phyloP scores from a whole-genome alignment of 1,140 invertebrate species.

The Radopholus similis region DNA sequence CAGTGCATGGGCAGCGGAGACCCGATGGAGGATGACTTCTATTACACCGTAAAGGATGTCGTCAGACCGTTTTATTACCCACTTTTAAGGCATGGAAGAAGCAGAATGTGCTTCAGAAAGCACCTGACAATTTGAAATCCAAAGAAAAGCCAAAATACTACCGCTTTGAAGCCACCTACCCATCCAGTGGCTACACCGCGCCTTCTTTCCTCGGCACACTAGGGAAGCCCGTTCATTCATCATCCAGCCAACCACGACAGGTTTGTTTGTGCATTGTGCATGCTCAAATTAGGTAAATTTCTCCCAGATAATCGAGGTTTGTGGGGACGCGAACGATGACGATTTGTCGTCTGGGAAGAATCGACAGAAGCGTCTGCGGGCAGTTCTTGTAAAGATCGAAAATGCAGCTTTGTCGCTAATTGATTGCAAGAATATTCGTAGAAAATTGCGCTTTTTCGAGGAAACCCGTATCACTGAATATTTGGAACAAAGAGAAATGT shows the following conservation, averaged over 20 bases:
- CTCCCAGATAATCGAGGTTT: constrained; percentile 32
- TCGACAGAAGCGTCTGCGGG: constrained; percentile 37
- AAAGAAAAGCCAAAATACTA: constrained; percentile 44
- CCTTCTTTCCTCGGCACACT: constrained; percentile 47
- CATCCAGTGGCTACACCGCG: constrained; percentile 27
- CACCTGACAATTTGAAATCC: constrained; percentile 34
- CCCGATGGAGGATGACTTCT: constrained; percentile 55
- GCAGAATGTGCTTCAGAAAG: constrained; percentile 35
- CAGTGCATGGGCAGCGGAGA: constrained; percentile 54
- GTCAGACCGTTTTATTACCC: constrained; percentile 11
- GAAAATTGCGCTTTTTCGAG: constrained; percentile 29
- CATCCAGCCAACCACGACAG: constrained; percentile 44
- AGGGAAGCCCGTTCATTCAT: constrained; percentile 42
- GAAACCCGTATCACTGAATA: constrained; percentile 11
- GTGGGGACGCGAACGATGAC: constrained; percentile 41
- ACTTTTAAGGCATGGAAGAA: constrained; percentile 50
- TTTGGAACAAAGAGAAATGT: constrained; percentile 14
- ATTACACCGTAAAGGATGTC: constrained; percentile 49
- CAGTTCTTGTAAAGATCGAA: constrained; percentile 47
- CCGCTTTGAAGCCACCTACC: constrained; percentile 47
- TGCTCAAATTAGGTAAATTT: not conserved
- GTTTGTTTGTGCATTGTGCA: not conserved
- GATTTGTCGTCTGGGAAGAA: constrained; percentile 6
- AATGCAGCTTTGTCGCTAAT: constrained; percentile 41
- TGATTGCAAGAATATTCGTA: constrained; percentile 41